Evolutionary conservation across 2,888 invertebrate genomes (phyloP).

Genomic region (Tipula confusa): DNA sequence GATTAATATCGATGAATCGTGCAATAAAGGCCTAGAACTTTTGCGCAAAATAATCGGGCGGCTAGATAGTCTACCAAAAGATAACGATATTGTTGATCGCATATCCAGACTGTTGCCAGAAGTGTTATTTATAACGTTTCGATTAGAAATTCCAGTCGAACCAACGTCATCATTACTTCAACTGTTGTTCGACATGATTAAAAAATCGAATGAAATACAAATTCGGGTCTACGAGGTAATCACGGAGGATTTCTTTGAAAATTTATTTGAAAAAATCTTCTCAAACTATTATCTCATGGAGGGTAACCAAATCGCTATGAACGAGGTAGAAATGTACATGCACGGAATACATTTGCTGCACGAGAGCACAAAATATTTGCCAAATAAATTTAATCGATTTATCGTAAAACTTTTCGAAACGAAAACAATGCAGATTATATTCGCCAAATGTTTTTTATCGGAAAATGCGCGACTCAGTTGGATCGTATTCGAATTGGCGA

Average conservation of each 20-base stretch:
- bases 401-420: slow-evolving; percentile 37
- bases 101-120: slow-evolving; percentile 40
- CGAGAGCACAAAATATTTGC: slow-evolving; percentile 45
- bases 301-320: slow-evolving; percentile 33
- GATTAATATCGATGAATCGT: neutral
- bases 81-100: slow-evolving; percentile 38
- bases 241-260: slow-evolving; percentile 27
- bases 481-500: slow-evolving; percentile 46
- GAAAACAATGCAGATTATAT: slow-evolving; percentile 44
- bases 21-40: slow-evolving; percentile 28
- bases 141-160: slow-evolving; percentile 39
- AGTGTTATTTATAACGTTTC: slow-evolving; percentile 42
- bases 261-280: slow-evolving; percentile 41
- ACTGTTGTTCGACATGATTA: slow-evolving; percentile 25
- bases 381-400: slow-evolving; percentile 44
- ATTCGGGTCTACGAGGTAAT: neutral
- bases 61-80: neutral
- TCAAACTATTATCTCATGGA: neutral
- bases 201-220: slow-evolving; percentile 25
- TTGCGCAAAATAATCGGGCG: neutral
- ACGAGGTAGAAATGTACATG: slow-evolving; percentile 44
- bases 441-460: slow-evolving; percentile 45
- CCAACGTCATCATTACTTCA: slow-evolving; percentile 14
- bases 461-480: slow-evolving; percentile 42
- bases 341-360: slow-evolving; percentile 44